Conservation (phyloP, 2,113 vertebrate species). For the Paedocypris sp. region DNA sequence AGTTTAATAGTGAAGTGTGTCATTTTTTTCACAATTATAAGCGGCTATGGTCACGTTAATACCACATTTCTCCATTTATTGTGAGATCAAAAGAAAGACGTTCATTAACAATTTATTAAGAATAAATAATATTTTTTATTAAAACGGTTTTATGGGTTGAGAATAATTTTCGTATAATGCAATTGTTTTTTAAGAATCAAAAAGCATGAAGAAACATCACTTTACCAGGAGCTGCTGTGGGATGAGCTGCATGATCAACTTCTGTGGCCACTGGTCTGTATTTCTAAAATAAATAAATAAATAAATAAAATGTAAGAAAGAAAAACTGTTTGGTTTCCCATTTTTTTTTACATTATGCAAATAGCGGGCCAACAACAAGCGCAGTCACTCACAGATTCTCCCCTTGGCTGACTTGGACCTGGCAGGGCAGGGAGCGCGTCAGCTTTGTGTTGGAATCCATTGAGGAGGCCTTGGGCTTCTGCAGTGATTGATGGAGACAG, state of each 20-base stretch:
- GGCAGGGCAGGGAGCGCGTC: constrained; percentile 80
- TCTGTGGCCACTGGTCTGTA: constrained; percentile 87
- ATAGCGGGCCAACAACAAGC: not conserved
- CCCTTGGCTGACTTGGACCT: constrained; percentile 84
- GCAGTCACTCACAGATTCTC: constrained; percentile 81
- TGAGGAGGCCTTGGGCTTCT: constrained; percentile 83
- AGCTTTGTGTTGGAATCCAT: constrained; percentile 79
- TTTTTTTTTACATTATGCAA: not conserved
- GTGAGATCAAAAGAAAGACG: too few species aligned
- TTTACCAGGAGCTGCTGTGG: constrained; percentile 80
- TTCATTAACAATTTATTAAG: too few species aligned
- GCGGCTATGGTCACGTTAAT: too few species aligned
- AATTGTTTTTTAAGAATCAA: too few species aligned
- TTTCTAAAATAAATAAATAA: constrained; percentile 69
- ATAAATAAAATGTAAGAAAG: too few species aligned
- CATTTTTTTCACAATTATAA: too few species aligned
- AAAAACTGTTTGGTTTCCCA: not conserved
- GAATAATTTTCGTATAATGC: too few species aligned
- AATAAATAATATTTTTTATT: too few species aligned
- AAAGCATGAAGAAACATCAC: not conserved
- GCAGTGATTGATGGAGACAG: constrained; percentile 1
- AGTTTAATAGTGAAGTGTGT: too few species aligned
- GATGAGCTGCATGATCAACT: constrained; percentile 90
- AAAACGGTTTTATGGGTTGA: too few species aligned
- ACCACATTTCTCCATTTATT: too few species aligned